Conservation (phyloP, 2,797 vertebrate genomes). For the Synanceia verrucosa region DNA sequence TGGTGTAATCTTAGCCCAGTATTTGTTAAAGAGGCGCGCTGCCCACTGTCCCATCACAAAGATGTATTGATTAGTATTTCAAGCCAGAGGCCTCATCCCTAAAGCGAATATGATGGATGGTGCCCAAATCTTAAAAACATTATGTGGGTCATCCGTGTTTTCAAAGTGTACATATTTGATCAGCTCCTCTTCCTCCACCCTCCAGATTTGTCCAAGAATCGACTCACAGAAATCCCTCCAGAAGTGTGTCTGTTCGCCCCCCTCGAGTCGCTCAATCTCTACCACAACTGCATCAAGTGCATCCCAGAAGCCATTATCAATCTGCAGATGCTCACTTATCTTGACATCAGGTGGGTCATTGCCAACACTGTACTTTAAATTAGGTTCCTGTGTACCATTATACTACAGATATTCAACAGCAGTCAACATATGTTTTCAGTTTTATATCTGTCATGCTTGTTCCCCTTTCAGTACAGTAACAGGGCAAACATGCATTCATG, state of each 20-base stretch:
- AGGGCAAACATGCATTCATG: not conserved
- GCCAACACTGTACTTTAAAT: not conserved
- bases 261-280: slow-evolving; percentile 95
- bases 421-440: not conserved
- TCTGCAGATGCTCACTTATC: slow-evolving; percentile 96
- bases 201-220: slow-evolving; percentile 97
- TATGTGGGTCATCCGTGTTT: not conserved
- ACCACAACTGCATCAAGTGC: slow-evolving; percentile 98
- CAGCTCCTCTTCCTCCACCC: slow-evolving; percentile 10
- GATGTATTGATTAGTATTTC: slow-evolving; percentile 54
- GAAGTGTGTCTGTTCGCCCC: slow-evolving; percentile 96
- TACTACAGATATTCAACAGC: not conserved
- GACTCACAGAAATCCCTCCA: slow-evolving; percentile 93
- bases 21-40: slow-evolving; percentile 28
- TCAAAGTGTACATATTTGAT: slow-evolving; percentile 7
- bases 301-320: slow-evolving; percentile 97
- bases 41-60: slow-evolving; percentile 17
- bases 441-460: slow-evolving; percentile 21
- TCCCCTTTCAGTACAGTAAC: slow-evolving; percentile 43
- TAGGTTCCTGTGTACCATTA: not conserved
- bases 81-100: not conserved
- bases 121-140: not conserved
- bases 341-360: slow-evolving; percentile 73
- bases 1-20: slow-evolving; percentile 54
- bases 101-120: slow-evolving; percentile 6